These are phyloP conservation scores for Protonibea diacanthus DNA, from an alignment of 2,797 vertebrate genomes.

Conservation along the genomic window DNA sequence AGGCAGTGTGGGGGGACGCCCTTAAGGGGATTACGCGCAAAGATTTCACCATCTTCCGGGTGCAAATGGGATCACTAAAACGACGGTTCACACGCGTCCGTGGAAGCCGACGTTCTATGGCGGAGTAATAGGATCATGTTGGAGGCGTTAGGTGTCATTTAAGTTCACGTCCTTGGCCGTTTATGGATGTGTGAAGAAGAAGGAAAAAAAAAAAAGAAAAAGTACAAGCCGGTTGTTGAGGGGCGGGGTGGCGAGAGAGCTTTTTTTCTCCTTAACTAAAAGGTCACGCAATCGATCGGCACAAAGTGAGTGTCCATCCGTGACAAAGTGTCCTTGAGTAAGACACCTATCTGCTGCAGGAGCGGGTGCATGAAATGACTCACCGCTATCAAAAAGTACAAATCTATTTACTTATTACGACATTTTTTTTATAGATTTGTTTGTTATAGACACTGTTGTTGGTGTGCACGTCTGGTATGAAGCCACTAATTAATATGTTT, in stretches of 20 bases:
- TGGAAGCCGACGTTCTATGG: not conserved
- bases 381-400: not conserved
- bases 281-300: conserved; percentile 68
- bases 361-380: not conserved
- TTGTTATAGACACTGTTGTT: too few species aligned
- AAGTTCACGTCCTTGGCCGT: conserved; percentile 54
- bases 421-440: too few species aligned
- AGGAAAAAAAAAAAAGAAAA: conserved; percentile 4
- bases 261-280: conserved; percentile 57
- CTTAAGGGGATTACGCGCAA: conserved; percentile 65
- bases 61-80: conserved; percentile 58
- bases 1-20: conserved; percentile 13
- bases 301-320: conserved; percentile 62
- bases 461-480: conserved; percentile 55
- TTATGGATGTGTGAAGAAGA: conserved; percentile 39
- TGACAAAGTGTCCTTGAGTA: conserved; percentile 68
- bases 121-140: conserved; percentile 59
- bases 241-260: conserved; percentile 20
- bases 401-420: conserved; percentile 2
- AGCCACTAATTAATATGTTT: conserved; percentile 79
- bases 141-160: conserved; percentile 58
- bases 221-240: conserved; percentile 27
- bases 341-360: conserved; percentile 43
- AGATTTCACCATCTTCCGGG: conserved; percentile 55
- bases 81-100: conserved; percentile 41